Conservation (phyloP, 2,113 vertebrate species). For the Irena cyanogastra region DNA sequence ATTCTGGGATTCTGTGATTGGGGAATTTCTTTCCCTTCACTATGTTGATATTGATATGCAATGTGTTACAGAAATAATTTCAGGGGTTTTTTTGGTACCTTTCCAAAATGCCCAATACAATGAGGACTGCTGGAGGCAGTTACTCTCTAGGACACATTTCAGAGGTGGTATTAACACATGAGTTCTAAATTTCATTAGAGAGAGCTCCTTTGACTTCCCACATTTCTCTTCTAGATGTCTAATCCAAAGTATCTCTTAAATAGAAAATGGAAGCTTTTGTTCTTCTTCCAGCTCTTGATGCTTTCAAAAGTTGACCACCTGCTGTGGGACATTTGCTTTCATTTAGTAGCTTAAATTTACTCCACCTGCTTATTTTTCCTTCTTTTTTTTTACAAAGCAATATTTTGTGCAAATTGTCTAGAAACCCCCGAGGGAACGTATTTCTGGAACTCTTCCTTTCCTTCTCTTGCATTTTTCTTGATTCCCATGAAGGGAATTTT, state of each 20-base stretch:
- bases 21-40: not conserved
- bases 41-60: not conserved
- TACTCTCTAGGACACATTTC: not conserved
- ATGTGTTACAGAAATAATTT: not conserved
- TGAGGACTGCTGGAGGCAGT: not conserved
- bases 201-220: not conserved
- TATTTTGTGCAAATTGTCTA: not conserved
- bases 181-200: not conserved
- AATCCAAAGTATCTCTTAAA: not conserved
- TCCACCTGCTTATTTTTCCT: not conserved
- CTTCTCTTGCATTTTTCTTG: not conserved
- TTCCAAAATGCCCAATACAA: not conserved
- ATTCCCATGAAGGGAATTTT: not conserved
- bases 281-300: slow-evolving; percentile 17
- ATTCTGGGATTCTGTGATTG: not conserved
- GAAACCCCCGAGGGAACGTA: not conserved
- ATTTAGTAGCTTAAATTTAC: slow-evolving; percentile 38
- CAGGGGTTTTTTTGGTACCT: not conserved
- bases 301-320: not conserved
- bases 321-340: slow-evolving; percentile 17
- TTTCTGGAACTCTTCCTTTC: not conserved
- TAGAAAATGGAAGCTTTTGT: not conserved
- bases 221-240: not conserved
- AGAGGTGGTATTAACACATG: not conserved
- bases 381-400: not conserved